These are phyloP conservation scores for Orientallactaga sibirica DNA, from an alignment of 2,797 vertebrate genomes.

Conservation along the genomic window DNA sequence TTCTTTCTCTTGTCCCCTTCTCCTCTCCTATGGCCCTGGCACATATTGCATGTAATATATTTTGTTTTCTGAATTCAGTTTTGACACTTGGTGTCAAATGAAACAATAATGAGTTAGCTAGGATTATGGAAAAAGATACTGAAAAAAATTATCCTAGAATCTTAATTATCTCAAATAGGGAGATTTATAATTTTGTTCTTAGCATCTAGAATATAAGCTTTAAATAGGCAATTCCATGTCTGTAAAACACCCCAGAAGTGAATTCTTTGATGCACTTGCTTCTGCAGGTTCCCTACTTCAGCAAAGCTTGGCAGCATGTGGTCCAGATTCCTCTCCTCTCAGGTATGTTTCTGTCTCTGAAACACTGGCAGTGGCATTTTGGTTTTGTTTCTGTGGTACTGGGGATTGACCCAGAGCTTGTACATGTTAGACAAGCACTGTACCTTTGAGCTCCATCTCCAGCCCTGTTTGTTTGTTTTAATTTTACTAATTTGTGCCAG, in stretches of 20 bases:
- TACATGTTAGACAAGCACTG: too few relatives aligned
- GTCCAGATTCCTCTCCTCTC: slow-evolving; percentile 94
- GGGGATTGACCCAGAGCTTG: too few relatives aligned
- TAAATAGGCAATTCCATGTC: not conserved
- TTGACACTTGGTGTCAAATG: not conserved
- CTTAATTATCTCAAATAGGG: not conserved
- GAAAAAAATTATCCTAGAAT: not conserved
- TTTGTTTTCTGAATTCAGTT: not conserved
- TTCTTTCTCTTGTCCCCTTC: not conserved
- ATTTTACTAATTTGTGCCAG: too few relatives aligned
- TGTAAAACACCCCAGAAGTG: fast-evolving
- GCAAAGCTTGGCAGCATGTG: slow-evolving; percentile 92
- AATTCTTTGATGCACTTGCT: not conserved
- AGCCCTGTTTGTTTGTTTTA: too few relatives aligned
- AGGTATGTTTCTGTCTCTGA: slow-evolving; percentile 87
- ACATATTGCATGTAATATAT: not conserved
- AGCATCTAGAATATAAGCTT: not conserved
- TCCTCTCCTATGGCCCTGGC: not conserved
- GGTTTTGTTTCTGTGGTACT: not conserved
- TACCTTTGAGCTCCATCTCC: too few relatives aligned
- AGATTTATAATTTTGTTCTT: not conserved
- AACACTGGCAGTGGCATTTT: not conserved
- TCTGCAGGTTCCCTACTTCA: slow-evolving; percentile 88
- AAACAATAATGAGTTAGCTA: not conserved
- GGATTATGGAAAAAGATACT: not conserved